Percentiles rank a stretch among this genome's conserved stretches.
These are phyloP conservation scores for Cairina moschata DNA, from an alignment of 2,113 vertebrate genomes.

Conservation along the genomic window DNA sequence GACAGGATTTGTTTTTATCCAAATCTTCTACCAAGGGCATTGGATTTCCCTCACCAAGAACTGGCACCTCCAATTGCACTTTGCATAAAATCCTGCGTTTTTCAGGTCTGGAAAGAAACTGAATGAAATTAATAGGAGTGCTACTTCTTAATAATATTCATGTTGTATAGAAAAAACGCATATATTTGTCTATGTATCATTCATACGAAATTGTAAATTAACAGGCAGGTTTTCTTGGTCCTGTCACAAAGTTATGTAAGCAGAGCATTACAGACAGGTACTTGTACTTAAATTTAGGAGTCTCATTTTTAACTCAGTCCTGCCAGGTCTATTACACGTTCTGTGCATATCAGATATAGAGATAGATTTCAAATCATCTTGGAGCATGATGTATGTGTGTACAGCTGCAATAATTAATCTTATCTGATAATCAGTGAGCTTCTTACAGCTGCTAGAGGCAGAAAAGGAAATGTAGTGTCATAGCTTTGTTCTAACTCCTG, in stretches of 20 bases:
- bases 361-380: not conserved
- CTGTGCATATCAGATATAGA: not conserved
- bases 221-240: not conserved
- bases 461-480: not conserved
- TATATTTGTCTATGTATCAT: not conserved
- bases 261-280: not conserved
- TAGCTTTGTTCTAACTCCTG: not conserved
- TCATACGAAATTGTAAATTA: not conserved
- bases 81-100: not conserved
- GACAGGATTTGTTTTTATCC: not conserved
- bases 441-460: not conserved
- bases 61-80: not conserved
- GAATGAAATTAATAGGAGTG: not conserved
- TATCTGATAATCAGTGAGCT: not conserved
- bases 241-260: not conserved
- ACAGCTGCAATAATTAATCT: not conserved
- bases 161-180: not conserved
- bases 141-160: not conserved
- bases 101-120: not conserved
- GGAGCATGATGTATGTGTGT: not conserved
- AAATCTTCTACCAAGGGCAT: not conserved
- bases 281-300: not conserved
- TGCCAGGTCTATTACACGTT: not conserved
- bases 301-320: not conserved
- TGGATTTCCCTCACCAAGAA: not conserved